These are phyloP conservation scores for Syngnathus acus DNA, from an alignment of 2,797 vertebrate species.

Conservation along the genomic window DNA sequence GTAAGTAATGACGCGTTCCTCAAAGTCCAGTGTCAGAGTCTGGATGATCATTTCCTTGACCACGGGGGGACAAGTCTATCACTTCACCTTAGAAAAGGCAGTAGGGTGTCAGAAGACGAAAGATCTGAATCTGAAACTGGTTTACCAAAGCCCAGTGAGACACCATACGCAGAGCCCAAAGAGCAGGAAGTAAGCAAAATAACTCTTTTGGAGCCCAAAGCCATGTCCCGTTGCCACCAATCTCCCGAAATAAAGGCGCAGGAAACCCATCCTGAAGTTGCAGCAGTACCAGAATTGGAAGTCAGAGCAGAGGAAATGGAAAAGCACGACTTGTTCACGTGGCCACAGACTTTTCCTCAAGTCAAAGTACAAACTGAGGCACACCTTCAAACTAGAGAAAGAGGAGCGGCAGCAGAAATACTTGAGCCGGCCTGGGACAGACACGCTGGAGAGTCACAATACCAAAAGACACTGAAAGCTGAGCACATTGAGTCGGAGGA, in stretches of 20 bases:
- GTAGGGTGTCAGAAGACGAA: conserved; percentile 45
- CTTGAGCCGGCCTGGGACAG: not conserved
- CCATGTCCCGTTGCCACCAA: conserved; percentile 23
- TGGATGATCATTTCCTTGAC: conserved; percentile 54
- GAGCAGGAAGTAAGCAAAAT: conserved; percentile 25
- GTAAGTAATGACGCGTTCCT: not conserved
- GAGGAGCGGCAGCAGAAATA: not conserved
- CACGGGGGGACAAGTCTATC: conserved; percentile 62
- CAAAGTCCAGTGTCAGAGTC: conserved; percentile 42
- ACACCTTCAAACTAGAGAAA: conserved; percentile 11
- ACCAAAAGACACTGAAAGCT: not conserved
- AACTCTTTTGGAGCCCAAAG: not conserved
- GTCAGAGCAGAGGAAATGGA: conserved; percentile 13
- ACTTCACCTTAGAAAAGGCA: conserved; percentile 51
- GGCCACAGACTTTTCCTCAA: not conserved
- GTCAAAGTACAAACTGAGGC: not conserved
- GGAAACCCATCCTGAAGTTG: conserved; percentile 8
- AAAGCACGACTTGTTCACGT: not conserved
- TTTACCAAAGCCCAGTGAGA: conserved; percentile 17
- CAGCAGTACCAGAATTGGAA: conserved; percentile 11
- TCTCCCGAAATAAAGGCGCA: conserved; percentile 21
- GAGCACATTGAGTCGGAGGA: conserved; percentile 53
- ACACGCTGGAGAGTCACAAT: conserved; percentile 14
- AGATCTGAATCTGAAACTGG: conserved; percentile 38
- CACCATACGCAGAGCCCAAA: conserved; percentile 31